These are phyloP conservation scores for Sympetrum striolatum DNA, from an alignment of 2,888 invertebrate genomes.

Conservation along the genomic window DNA sequence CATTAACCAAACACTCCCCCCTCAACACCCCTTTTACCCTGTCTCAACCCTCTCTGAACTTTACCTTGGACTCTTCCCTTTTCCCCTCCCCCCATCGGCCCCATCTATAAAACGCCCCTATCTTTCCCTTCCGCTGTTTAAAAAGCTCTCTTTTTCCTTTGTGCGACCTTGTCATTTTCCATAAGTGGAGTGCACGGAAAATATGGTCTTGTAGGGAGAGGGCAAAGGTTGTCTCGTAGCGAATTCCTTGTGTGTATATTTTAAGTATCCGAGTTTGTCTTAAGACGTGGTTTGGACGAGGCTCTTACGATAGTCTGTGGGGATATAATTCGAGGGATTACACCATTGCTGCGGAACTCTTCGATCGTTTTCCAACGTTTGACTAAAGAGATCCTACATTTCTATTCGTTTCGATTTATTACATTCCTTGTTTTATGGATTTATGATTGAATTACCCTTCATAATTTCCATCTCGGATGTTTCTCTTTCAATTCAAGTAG, in stretches of 20 bases:
- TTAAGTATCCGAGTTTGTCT: not conserved
- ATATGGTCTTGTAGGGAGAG: not conserved
- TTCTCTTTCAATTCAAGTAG: too few relatives aligned
- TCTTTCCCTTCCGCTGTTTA: not conserved
- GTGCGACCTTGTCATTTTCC: not conserved
- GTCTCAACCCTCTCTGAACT: not conserved
- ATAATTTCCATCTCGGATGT: too few relatives aligned
- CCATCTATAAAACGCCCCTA: not conserved
- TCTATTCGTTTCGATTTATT: too few relatives aligned
- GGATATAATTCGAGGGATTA: too few relatives aligned
- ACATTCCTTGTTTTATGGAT: too few relatives aligned
- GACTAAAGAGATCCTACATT: too few relatives aligned
- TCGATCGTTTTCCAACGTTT: too few relatives aligned
- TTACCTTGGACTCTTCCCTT: not conserved
- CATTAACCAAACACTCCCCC: not conserved
- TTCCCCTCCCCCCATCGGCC: not conserved
- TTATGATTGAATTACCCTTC: too few relatives aligned
- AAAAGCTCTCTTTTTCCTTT: not conserved
- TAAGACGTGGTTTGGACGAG: not conserved
- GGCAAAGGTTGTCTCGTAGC: not conserved
- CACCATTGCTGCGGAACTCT: too few relatives aligned
- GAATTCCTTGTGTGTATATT: not conserved
- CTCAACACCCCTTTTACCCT: not conserved
- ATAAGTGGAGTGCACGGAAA: not conserved
- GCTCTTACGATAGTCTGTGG: too few relatives aligned